Conservation (phyloP, 2,113 vertebrate genomes). For the Podarcis muralis region DNA sequence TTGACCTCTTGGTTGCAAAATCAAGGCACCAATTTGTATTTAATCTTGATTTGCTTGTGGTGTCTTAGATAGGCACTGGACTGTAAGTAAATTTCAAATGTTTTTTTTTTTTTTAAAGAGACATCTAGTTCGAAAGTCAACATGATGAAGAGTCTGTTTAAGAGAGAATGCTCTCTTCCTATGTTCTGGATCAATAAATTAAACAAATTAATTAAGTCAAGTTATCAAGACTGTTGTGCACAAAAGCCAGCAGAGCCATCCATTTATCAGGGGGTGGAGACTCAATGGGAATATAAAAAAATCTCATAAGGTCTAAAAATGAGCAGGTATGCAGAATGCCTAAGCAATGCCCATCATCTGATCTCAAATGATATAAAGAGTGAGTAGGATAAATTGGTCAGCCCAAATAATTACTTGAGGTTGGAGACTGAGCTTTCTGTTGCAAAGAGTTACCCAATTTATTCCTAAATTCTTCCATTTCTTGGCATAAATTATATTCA, state of each 20-base stretch:
- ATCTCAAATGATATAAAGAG: constrained; percentile 51
- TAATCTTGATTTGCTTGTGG: constrained; percentile 52
- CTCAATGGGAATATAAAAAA: constrained; percentile 59
- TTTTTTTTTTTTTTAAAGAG: constrained; percentile 54
- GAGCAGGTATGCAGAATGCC: constrained; percentile 53
- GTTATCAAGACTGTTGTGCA: constrained; percentile 70
- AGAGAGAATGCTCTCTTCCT: constrained; percentile 66
- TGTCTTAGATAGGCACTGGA: constrained; percentile 70
- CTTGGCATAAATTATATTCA: neutral
- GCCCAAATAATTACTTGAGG: constrained; percentile 26
- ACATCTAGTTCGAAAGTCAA: neutral
- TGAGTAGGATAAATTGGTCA: neutral
- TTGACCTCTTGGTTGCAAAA: constrained; percentile 62
- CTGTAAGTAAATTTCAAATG: constrained; percentile 73
- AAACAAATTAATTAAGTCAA: constrained; percentile 79
- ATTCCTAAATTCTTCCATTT: constrained; percentile 29
- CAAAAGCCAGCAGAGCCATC: constrained; percentile 39
- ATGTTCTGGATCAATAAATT: constrained; percentile 77
- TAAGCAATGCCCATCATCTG: constrained; percentile 37
- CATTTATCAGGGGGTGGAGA: constrained; percentile 70
- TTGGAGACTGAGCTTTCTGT: constrained; percentile 18
- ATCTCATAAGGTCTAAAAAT: constrained; percentile 70
- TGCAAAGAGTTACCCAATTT: constrained; percentile 45
- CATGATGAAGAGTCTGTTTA: constrained; percentile 75
- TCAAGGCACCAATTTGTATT: constrained; percentile 69